These are phyloP conservation scores for Nephrotoma flavescens DNA, from an alignment of 2,888 invertebrate genomes.

Conservation along the genomic window DNA sequence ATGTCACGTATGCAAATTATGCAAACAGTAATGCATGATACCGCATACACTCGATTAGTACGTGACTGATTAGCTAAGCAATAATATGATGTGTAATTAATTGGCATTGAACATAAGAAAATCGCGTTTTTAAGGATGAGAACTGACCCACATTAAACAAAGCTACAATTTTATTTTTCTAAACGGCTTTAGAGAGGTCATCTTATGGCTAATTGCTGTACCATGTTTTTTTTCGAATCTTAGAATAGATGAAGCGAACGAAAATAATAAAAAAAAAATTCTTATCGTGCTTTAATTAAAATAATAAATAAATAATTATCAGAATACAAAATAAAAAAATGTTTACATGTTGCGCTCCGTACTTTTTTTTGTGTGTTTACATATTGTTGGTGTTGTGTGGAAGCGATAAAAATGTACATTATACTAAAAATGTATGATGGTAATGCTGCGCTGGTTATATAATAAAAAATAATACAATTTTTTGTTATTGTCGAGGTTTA, in stretches of 20 bases:
- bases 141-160: too few species aligned
- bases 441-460: neutral
- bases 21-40: neutral
- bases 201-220: too few species aligned
- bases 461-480: neutral
- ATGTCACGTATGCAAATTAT: neutral
- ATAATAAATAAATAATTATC: neutral
- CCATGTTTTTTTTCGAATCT: too few species aligned
- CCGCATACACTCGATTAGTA: too few species aligned
- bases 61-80: too few species aligned
- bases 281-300: neutral
- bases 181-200: too few species aligned
- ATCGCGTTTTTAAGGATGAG: too few species aligned
- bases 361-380: neutral
- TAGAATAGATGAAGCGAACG: neutral
- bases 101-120: too few species aligned
- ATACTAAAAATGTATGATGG: neutral
- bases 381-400: neutral
- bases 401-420: neutral
- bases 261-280: neutral
- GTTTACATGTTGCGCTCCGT: neutral
- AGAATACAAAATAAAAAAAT: neutral
- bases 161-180: too few species aligned
- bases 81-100: too few species aligned
- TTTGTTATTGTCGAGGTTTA: too few species aligned